Evolutionary conservation across 2,797 vertebrate species (phyloP).

Genomic region (Karalla daura): DNA sequence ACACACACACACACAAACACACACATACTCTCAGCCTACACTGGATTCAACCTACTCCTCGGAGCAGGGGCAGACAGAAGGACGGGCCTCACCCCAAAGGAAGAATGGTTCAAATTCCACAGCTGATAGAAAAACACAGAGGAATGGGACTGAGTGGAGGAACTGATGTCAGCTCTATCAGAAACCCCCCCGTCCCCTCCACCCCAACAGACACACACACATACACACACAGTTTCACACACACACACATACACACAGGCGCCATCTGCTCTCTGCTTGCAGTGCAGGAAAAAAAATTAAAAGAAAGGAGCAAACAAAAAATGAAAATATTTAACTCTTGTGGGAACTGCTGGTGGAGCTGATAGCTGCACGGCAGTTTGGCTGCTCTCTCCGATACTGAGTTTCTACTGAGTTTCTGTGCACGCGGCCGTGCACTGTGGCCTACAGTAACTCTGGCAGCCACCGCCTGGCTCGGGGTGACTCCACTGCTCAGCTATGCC

Average conservation of each 20-base stretch:
- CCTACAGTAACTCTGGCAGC: slow-evolving; percentile 17
- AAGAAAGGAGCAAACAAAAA: slow-evolving; percentile 10
- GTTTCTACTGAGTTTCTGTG: slow-evolving; percentile 13
- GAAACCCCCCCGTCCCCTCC: slow-evolving; percentile 9
- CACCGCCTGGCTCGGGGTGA: slow-evolving; percentile 38
- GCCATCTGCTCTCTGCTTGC: slow-evolving; percentile 34
- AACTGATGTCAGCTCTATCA: slow-evolving; percentile 67
- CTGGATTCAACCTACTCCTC: slow-evolving; percentile 64
- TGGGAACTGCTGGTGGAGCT: slow-evolving; percentile 4
- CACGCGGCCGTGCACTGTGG: neutral
- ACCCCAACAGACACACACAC: slow-evolving; percentile 3
- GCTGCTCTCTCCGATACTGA: slow-evolving; percentile 31
- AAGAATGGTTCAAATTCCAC: slow-evolving; percentile 79
- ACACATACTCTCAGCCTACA: slow-evolving; percentile 23
- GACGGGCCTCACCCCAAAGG: slow-evolving; percentile 70
- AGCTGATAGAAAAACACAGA: slow-evolving; percentile 75
- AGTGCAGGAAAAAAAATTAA: slow-evolving; percentile 20
- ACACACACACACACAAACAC: slow-evolving; percentile 40
- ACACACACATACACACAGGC: slow-evolving; percentile 11
- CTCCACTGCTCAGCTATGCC: slow-evolving; percentile 22
- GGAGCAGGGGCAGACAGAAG: slow-evolving; percentile 63
- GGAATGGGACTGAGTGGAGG: slow-evolving; percentile 50
- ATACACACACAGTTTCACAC: too few species aligned
- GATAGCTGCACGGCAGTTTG: slow-evolving; percentile 24
- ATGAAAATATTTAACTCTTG: slow-evolving; percentile 16